Base-by-base conservation (phyloP, 2,113 vertebrate species). In the Lampris megalopsis region DNA sequence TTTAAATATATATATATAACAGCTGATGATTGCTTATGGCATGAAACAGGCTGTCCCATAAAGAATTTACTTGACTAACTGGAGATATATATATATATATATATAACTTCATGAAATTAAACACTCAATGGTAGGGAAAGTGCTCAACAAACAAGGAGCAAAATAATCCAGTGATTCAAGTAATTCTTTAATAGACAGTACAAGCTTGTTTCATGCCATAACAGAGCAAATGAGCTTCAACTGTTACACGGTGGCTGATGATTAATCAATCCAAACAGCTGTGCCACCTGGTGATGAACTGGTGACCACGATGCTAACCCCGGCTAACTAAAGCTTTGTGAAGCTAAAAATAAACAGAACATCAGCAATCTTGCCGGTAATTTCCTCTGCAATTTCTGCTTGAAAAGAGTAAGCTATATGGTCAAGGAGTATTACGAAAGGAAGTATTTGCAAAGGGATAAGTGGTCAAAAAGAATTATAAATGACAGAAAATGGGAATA, bases 391-490 rank as follows among this genome's bases (percentile, higher is more conserved):
- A 67, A 24, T 49, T 68, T 35, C 7, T 65, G n/a, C n/a, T 42
- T 43, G 35, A 36, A 47, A 56, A n/a, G 1, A 38, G 38, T 52
- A 24, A 24, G 24, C 41, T 69, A 5, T 37, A n/a, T 4, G 0
- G 38, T 10, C 9, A 10, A 42, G 41, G 3, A 56, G 42, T 10
- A 38, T 36, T 43, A 53, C 50, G 43, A 72, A 9, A 37, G 13
- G 48, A 71, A 75, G 61, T n/a, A 47, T 64, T 40, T 50, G 52
- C 42, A 62, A 53, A 13, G 48, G 59, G 8, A 64, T 3, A 47
- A 35, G n/a, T 6, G 38, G 36, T 24, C 9, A 50, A 50, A 65
- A 49, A 11, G 47, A 6, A 35, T 3, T 41, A 61, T 49, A 5
- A 10, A 62, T 41, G 1, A 36, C 42, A 49, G 56, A 64, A 4